Evolutionary conservation across 2,797 vertebrate species (phyloP), one percentile per base, ranked within the genome.

Genomic region (Gymnodraco acuticeps): DNA sequence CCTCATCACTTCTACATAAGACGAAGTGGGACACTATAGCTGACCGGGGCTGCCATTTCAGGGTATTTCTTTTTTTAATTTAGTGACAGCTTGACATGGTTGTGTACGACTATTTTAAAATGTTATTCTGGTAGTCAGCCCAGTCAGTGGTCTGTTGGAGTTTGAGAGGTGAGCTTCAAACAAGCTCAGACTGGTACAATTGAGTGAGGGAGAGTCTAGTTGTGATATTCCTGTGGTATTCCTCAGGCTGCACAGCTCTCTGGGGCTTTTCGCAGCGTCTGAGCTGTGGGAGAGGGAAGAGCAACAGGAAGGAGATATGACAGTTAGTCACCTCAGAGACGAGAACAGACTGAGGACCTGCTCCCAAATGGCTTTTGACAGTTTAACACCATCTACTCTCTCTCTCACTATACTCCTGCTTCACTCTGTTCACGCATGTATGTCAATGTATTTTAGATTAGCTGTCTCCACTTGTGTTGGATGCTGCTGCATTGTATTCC

Each of bases 321-420:
- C 89, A 88, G 85, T 79, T 64, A 83, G 76, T 85, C 86, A 71
- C 83, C 82, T 84, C 75, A n/a, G 87, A 90, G 87, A 87, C 61
- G 9, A 71, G 58, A 78, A 62, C 66, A 85, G 78, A 66, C 70
- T 62, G 66, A 71, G 83, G 73, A 85, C 61, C 74, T 66, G 69
- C 64, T 89, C 87, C 75, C 89, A 83, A 62, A 71, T 55, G 86
- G 71, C 78, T 67, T 71, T 85, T 82, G 85, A 78, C 84, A 82
- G 86, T 87, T 87, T 81, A 87, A 87, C 81, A 77, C 67, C 58
- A 56, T 54, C 62, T 19, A 20, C 58, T 58, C 64, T 15, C 51
- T 45, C 62, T 56, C 42, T 45, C 42, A 4, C 47, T 50, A 8
- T 12, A 3, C 43, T 41, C 42, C 38, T 67, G 19, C 14, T 38